Base-by-base conservation (phyloP, 1,140 invertebrate species). In the Trypoxylus dichotomus region DNA sequence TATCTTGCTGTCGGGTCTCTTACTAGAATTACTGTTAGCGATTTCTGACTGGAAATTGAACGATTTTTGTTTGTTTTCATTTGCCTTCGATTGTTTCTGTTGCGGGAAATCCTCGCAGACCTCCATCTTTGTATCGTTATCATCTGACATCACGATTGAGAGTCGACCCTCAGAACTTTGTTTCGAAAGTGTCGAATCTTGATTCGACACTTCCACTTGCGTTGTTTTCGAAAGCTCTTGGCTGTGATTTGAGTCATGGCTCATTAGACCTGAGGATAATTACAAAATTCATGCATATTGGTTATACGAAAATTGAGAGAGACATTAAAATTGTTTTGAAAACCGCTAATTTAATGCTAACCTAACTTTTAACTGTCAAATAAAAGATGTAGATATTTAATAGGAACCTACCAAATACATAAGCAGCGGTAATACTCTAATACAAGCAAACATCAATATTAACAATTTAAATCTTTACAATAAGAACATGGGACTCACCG, bases 121-220 rank as follows among this genome's bases (percentile, higher is more conserved):
- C 27, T 86, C 84, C 79, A 85, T 83, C 82, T 86, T 87, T 73
- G 77, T 77, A 76, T 83, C 77, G 77, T 82, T 84, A 19, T 85
- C 83, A 68, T 84, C 84, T 24, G 88, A 88, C 19, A 87, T 88
- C 6, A 89, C 85, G 71, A 88, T 88, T 0, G 90, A 90, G n/a
- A 91, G 83, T 15, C 87, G 84, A 73, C 89, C 90, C 76, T 90
- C 88, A 0, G 89, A 90, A 13, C 90, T 91, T 11, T 91, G 89
- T 83, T 90, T 89, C 5, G 90, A 91, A 0, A 90, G 81, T 71
- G 90, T 88, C 2, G 90, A 91, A 76, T 90, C 89, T 79, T 88
- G 87, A 82, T 89, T 89, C 21, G 86, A 86, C 10, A 82, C 84
- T 43, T 89, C 88, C 60, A 81, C 79, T 78, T 74, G 58, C 32